Percentiles rank a stretch among this genome's conserved stretches.
These are phyloP conservation scores for Gadopsis marmoratus DNA, from an alignment of 2,797 vertebrate species.

Conservation along the genomic window DNA sequence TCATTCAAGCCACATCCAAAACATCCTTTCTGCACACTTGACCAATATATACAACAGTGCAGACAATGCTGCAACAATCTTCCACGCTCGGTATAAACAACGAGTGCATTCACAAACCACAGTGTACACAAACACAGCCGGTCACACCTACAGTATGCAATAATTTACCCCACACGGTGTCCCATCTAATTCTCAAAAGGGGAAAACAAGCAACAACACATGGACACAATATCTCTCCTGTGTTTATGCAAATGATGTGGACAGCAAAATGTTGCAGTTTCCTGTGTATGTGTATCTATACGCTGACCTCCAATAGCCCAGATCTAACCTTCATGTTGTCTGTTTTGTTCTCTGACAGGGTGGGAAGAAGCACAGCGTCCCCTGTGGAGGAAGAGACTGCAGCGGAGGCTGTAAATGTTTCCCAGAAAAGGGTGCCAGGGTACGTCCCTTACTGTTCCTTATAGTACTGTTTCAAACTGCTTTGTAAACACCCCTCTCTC, in stretches of 20 bases:
- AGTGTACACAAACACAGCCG: conserved; percentile 55
- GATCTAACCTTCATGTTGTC: conserved; percentile 43
- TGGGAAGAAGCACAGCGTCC: conserved; percentile 90
- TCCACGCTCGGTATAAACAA: conserved; percentile 50
- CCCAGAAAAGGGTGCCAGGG: conserved; percentile 96
- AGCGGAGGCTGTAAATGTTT: conserved; percentile 95
- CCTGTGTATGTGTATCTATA: conserved; percentile 19
- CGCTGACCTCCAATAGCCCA: not conserved
- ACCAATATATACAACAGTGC: conserved; percentile 32
- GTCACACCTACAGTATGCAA: conserved; percentile 42
- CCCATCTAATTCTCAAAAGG: conserved; percentile 2
- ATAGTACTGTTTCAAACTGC: conserved; percentile 30
- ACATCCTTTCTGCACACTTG: conserved; percentile 42
- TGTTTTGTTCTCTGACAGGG: conserved; percentile 85
- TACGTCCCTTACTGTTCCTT: conserved; percentile 81
- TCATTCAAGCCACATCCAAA: conserved; percentile 62
- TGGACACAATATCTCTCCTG: not conserved
- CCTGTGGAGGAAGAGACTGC: conserved; percentile 97
- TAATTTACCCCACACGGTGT: conserved; percentile 17
- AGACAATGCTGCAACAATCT: conserved; percentile 28
- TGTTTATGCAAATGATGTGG: conserved; percentile 26
- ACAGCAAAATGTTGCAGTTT: conserved; percentile 3
- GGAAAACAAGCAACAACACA: not conserved
- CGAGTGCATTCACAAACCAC: conserved; percentile 40
- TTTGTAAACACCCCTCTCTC: conserved; percentile 11